Conservation (phyloP, 2,797 vertebrate species). For the Myotis pilosus region DNA sequence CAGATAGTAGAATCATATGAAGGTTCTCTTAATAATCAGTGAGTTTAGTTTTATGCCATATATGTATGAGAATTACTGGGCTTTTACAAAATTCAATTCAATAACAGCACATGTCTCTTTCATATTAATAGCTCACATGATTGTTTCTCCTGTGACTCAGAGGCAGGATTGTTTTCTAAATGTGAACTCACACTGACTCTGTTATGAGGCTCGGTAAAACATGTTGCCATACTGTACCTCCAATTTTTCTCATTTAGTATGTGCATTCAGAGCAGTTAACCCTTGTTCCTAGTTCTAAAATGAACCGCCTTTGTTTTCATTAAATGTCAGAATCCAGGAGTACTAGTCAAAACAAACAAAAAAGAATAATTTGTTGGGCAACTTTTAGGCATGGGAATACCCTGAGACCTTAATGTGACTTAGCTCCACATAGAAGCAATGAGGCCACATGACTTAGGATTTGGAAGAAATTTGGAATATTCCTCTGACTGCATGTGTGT, state of each 20-base stretch:
- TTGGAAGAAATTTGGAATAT: not conserved
- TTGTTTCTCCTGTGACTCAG: not conserved
- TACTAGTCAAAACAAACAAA: not conserved
- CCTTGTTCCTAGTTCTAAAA: not conserved
- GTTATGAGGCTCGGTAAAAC: not conserved
- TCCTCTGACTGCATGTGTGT: not conserved
- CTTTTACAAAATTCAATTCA: not conserved
- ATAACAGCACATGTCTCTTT: not conserved
- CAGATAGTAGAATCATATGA: not conserved
- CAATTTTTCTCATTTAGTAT: not conserved
- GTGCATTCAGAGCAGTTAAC: not conserved
- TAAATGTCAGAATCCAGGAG: constrained; percentile 24
- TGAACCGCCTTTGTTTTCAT: not conserved
- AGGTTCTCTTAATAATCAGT: not conserved
- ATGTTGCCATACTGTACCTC: not conserved
- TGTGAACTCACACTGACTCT: not conserved
- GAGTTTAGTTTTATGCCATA: not conserved
- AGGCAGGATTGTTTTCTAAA: not conserved
- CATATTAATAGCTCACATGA: not conserved
- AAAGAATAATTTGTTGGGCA: not conserved
- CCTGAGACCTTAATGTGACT: not conserved
- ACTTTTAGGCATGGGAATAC: not conserved
- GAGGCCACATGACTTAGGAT: not conserved
- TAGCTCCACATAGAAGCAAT: not conserved
- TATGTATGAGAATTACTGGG: not conserved